Conservation (phyloP, 2,888 invertebrate genomes). For the Drosophila kambysellisi region DNA sequence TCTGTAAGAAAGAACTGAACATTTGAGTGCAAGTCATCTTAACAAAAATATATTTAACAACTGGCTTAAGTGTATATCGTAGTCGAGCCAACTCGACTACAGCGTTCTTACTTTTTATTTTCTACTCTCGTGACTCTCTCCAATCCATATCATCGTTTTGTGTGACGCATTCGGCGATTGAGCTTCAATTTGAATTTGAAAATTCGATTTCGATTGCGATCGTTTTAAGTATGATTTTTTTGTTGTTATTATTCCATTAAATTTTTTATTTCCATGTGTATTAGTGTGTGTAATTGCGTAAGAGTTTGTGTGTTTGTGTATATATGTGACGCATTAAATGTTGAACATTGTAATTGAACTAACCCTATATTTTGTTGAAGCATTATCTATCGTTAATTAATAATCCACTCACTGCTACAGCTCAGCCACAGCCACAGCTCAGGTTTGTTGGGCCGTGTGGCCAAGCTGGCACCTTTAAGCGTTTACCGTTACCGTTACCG, state of each 20-base stretch:
- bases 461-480: constrained; percentile 56
- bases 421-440: constrained; percentile 70
- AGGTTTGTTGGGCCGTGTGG: constrained; percentile 65
- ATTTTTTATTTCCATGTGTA: constrained; percentile 12
- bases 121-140: constrained; percentile 9
- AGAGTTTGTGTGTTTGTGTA: constrained; percentile 34
- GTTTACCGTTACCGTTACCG: constrained; percentile 42
- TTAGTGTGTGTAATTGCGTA: constrained; percentile 39
- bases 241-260: background rate
- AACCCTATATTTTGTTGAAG: constrained; percentile 58
- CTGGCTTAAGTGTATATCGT: too few relatives aligned
- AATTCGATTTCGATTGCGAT: constrained; percentile 1
- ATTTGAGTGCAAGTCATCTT: too few relatives aligned
- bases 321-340: constrained; percentile 32
- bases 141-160: constrained; percentile 15
- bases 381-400: constrained; percentile 64
- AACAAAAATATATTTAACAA: too few relatives aligned
- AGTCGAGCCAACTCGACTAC: too few relatives aligned
- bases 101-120: background rate
- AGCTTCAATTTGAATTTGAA: constrained; percentile 16
- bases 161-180: constrained; percentile 16
- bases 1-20: too few relatives aligned
- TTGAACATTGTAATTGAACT: constrained; percentile 56
- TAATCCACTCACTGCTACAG: constrained; percentile 62
- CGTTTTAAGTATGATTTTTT: constrained; percentile 13